Evolutionary conservation across 2,113 vertebrate genomes (phyloP).

Genomic region (Dinomys branickii): DNA sequence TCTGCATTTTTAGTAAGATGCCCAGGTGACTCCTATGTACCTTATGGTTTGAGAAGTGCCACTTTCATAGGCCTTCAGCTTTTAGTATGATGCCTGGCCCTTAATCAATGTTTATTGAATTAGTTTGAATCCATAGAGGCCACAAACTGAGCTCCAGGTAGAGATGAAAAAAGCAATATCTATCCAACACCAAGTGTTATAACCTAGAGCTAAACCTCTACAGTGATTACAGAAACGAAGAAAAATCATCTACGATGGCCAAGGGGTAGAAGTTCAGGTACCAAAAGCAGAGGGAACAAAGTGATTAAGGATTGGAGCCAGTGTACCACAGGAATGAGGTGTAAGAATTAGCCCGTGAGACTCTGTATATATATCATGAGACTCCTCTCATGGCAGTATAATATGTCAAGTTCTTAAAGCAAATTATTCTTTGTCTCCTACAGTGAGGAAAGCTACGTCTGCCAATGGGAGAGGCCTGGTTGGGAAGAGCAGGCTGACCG

Average conservation of each 20-base stretch:
- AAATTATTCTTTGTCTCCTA: background rate
- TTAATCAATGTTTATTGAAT: background rate
- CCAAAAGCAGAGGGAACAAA: background rate
- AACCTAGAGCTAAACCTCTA: slow-evolving; percentile 38
- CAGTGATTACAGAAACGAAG: slow-evolving; percentile 17
- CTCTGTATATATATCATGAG: background rate
- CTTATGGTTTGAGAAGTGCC: background rate
- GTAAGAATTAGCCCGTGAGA: background rate
- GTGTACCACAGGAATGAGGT: background rate
- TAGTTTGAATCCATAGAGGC: slow-evolving; percentile 41
- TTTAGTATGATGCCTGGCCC: background rate
- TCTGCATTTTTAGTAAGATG: background rate
- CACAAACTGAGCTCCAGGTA: background rate
- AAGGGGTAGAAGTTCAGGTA: background rate
- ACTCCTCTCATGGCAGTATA: background rate
- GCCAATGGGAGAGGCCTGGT: background rate
- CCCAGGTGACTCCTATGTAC: background rate
- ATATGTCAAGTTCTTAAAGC: background rate
- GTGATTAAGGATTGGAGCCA: background rate
- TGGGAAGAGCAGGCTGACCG: background rate
- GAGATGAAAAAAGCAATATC: slow-evolving; percentile 43
- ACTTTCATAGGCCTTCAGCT: background rate
- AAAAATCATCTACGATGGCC: background rate
- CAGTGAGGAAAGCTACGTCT: background rate
- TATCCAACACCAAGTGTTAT: slow-evolving; percentile 19